Evolutionary conservation across 2,888 invertebrate genomes (phyloP).

Genomic region (Drosophila meridiana): DNA sequence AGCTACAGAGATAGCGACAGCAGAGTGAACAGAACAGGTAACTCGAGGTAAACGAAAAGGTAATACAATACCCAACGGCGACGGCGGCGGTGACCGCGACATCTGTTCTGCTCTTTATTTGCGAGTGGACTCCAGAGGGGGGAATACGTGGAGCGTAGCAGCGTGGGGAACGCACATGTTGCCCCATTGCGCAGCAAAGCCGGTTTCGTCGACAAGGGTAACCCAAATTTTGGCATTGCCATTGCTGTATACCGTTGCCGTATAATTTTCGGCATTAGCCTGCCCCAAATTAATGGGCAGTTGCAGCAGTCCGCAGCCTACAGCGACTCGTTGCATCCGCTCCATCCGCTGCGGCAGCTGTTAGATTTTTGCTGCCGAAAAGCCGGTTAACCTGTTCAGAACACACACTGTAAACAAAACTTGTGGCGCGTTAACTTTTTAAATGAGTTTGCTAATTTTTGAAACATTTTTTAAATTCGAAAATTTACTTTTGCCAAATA

Average conservation of each 20-base stretch:
- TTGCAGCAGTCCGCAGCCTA: constrained; percentile 35
- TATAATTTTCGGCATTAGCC: constrained; percentile 76
- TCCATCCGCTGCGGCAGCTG: constrained; percentile 60
- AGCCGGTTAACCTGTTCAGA: constrained; percentile 45
- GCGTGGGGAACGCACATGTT: constrained; percentile 24
- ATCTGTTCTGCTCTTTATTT: constrained; percentile 52
- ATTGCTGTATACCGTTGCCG: constrained; percentile 66
- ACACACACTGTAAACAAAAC: constrained; percentile 27
- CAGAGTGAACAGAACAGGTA: constrained; percentile 61
- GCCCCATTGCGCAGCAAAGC: constrained; percentile 25
- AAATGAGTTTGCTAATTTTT: neutral
- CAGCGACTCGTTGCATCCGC: constrained; percentile 30
- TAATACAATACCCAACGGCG: constrained; percentile 57
- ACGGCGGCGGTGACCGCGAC: constrained; percentile 44
- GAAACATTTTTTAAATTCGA: too few species aligned
- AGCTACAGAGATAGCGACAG: neutral
- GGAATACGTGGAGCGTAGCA: neutral
- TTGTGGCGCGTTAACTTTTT: neutral
- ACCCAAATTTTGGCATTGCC: constrained; percentile 65
- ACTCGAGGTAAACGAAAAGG: constrained; percentile 51
- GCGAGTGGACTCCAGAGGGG: neutral
- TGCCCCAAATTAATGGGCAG: constrained; percentile 67
- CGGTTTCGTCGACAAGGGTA: constrained; percentile 62
- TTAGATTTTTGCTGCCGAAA: constrained; percentile 58
- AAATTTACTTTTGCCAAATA: too few species aligned